Conservation (phyloP, 1,140 invertebrate species). For the Penaeus chinensis region DNA sequence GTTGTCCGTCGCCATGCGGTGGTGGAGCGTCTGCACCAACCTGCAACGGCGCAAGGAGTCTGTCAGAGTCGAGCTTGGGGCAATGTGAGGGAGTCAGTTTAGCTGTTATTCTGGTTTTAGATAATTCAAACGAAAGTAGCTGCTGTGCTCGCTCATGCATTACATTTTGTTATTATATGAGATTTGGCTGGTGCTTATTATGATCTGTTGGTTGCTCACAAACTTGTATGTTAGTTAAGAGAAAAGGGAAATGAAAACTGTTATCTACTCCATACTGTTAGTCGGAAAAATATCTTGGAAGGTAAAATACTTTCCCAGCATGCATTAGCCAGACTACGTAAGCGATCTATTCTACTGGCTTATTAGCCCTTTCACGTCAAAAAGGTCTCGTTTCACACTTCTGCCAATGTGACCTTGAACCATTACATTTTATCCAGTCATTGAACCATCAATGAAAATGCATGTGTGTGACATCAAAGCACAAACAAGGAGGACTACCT, state of each 20-base stretch:
- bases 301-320: too few species aligned
- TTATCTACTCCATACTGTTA: too few species aligned
- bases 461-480: slow-evolving; percentile 50
- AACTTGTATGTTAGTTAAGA: too few species aligned
- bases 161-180: not conserved
- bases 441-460: slow-evolving; percentile 28
- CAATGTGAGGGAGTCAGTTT: not conserved
- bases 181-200: not conserved
- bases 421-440: too few species aligned
- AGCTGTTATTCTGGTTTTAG: not conserved
- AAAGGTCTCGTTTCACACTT: too few species aligned
- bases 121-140: not conserved
- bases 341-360: too few species aligned
- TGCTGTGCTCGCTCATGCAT: not conserved
- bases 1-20: slow-evolving; percentile 79
- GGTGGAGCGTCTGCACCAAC: slow-evolving; percentile 79
- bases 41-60: slow-evolving; percentile 69
- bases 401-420: too few species aligned
- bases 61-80: not conserved
- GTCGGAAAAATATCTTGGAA: too few species aligned
- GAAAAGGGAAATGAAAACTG: too few species aligned
- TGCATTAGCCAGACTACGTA: too few species aligned
- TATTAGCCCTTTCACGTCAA: too few species aligned
- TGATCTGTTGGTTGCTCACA: too few species aligned
- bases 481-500: slow-evolving; percentile 44